Evolutionary conservation across 2,888 invertebrate species (phyloP).

Genomic region (Agrenia bidenticulata): DNA sequence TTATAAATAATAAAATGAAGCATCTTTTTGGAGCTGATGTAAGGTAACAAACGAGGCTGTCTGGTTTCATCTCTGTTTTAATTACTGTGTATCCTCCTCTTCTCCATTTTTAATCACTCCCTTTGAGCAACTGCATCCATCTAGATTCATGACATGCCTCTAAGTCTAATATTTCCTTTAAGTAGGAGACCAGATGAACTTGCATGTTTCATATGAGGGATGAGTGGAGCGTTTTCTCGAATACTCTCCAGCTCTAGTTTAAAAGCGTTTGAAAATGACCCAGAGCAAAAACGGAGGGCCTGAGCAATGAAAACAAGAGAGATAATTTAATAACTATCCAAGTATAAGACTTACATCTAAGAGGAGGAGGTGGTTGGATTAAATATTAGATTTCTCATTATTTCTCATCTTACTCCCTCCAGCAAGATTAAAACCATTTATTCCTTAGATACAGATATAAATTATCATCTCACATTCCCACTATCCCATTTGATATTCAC

Average conservation of each 20-base stretch:
- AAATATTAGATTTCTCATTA: slow-evolving; percentile 12
- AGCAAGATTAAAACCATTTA: too few relatives aligned
- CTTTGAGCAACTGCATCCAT: slow-evolving; percentile 3
- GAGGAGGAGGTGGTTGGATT: slow-evolving; percentile 15
- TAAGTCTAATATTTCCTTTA: background rate
- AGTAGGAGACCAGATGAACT: background rate
- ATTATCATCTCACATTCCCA: too few relatives aligned
- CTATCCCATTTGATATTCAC: too few relatives aligned
- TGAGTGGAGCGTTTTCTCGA: background rate
- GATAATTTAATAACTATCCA: slow-evolving; percentile 10
- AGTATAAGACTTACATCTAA: slow-evolving; percentile 9
- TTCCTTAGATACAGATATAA: too few relatives aligned
- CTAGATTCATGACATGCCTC: slow-evolving; percentile 7
- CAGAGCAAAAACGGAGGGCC: background rate
- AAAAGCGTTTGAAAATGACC: slow-evolving; percentile 1
- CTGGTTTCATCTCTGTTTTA: slow-evolving; percentile 33
- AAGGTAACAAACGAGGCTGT: slow-evolving; percentile 31
- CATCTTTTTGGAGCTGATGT: slow-evolving; percentile 5
- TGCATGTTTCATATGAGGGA: background rate
- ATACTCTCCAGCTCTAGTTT: slow-evolving; percentile 8
- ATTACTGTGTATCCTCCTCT: slow-evolving; percentile 40
- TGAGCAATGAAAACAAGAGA: background rate
- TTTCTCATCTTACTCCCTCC: background rate
- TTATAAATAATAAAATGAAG: slow-evolving; percentile 37
- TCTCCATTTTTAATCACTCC: slow-evolving; percentile 43